phyloP scores from a whole-genome alignment of 2,888 invertebrate species.

The Xanthia togata region DNA sequence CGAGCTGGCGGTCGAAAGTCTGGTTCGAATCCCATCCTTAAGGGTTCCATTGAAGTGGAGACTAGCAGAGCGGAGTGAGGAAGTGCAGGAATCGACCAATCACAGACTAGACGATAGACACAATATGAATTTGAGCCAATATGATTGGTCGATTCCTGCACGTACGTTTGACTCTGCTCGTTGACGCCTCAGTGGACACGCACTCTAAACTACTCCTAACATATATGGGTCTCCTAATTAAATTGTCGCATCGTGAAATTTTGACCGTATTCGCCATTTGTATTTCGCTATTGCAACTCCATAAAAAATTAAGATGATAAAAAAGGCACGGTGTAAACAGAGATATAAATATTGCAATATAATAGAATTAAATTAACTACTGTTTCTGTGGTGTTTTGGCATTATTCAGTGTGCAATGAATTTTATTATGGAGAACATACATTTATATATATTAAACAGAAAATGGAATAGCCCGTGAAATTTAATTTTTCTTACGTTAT shows the following conservation, averaged over 20 bases:
- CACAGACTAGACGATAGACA: neutral
- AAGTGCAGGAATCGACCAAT: neutral
- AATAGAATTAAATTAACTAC: neutral
- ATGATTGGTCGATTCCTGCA: neutral
- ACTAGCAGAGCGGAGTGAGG: neutral
- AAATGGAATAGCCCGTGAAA: neutral
- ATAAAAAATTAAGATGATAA: neutral
- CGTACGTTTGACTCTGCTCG: neutral
- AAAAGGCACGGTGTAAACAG: neutral
- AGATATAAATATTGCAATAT: neutral
- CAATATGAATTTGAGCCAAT: neutral
- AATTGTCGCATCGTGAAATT: neutral
- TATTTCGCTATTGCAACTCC: neutral
- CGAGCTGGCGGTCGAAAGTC: neutral
- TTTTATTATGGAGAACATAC: neutral
- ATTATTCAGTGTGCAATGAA: neutral
- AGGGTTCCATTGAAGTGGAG: neutral
- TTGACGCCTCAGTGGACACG: neutral
- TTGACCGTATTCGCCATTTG: neutral
- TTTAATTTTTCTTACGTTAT: too few species aligned
- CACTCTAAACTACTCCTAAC: neutral
- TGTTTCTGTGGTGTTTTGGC: conserved; percentile 1
- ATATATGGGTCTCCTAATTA: neutral
- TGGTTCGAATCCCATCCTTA: neutral
- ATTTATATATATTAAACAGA: neutral